Evolutionary conservation across 1,140 invertebrate species (phyloP).

Genomic region (Venturia canescens): DNA sequence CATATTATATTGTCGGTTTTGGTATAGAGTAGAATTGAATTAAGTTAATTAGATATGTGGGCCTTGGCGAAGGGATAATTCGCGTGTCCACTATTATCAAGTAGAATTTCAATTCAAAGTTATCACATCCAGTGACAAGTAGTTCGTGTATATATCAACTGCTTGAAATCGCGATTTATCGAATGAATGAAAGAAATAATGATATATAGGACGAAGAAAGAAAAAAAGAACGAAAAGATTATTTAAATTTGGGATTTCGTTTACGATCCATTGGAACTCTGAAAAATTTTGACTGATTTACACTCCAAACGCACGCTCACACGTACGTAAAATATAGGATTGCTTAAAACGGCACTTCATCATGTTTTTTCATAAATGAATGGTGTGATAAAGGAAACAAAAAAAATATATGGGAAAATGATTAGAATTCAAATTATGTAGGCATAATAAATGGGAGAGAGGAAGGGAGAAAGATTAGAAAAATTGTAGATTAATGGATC

Average conservation of each 20-base stretch:
- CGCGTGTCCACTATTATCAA: constrained; percentile 21
- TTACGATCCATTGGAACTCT: constrained; percentile 23
- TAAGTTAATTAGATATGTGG: constrained; percentile 45
- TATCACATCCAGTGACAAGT: neutral
- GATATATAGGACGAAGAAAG: neutral
- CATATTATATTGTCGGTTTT: constrained; percentile 46
- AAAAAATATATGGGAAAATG: constrained; percentile 36
- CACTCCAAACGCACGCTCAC: constrained; percentile 33
- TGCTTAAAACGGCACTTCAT: constrained; percentile 37
- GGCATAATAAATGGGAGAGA: constrained; percentile 36
- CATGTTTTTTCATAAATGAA: constrained; percentile 42
- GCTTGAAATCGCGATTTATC: constrained; percentile 5
- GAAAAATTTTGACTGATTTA: constrained; percentile 28
- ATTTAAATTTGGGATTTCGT: constrained; percentile 1
- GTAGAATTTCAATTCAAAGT: constrained; percentile 21
- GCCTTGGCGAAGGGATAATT: constrained; percentile 10
- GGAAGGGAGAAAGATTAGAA: constrained; percentile 32
- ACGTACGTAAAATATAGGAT: constrained; percentile 22
- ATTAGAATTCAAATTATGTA: constrained; percentile 43
- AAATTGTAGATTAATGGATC: constrained; percentile 29
- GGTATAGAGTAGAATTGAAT: constrained; percentile 46
- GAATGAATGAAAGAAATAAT: neutral
- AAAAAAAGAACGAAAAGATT: neutral
- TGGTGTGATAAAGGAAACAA: constrained; percentile 36
- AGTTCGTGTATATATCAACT: constrained; percentile 11